phyloP scores from a whole-genome alignment of 92 coral and sea anemone species.

The Actinernus sp. region DNA sequence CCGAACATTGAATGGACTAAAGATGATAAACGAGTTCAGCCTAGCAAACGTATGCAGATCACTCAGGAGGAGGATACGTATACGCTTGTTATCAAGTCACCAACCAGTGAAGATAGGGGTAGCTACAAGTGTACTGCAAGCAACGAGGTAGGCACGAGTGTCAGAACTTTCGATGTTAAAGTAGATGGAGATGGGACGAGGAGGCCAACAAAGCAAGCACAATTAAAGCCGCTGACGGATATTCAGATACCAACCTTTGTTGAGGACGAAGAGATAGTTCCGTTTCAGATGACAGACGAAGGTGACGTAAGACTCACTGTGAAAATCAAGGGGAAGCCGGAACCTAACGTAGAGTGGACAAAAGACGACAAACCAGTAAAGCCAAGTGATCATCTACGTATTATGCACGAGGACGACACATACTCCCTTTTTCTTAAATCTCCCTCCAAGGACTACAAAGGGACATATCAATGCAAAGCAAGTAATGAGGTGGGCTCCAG shows the following conservation, averaged over 20 bases:
- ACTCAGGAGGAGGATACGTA: conserved; percentile 36
- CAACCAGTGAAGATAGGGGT: conserved; percentile 48
- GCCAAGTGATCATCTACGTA: conserved; percentile 46
- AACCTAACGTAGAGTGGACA: conserved; percentile 81
- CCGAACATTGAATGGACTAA: conserved; percentile 47
- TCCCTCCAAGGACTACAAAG: conserved; percentile 77
- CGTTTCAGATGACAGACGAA: conserved; percentile 74
- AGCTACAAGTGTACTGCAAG: conserved; percentile 48
- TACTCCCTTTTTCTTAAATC: conserved; percentile 74
- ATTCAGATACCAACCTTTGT: conserved; percentile 28
- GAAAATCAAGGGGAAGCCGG: conserved; percentile 64
- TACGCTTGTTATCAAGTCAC: conserved; percentile 41
- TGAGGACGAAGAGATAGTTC: conserved; percentile 22
- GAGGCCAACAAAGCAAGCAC: conserved; percentile 18
- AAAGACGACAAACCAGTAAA: conserved; percentile 73
- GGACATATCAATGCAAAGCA: conserved; percentile 81
- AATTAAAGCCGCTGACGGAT: conserved; percentile 37
- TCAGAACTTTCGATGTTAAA: conserved; percentile 79
- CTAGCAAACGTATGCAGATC: conserved; percentile 18
- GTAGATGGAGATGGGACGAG: conserved; percentile 69
- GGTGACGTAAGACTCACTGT: conserved; percentile 62
- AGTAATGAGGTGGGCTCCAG: conserved; percentile 69
- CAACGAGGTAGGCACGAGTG: conserved; percentile 76
- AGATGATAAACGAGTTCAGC: conserved; percentile 39
- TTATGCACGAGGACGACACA: conserved; percentile 53